Evolutionary conservation across 1,140 invertebrate species (phyloP).

Genomic region (Neodiprion lecontei): DNA sequence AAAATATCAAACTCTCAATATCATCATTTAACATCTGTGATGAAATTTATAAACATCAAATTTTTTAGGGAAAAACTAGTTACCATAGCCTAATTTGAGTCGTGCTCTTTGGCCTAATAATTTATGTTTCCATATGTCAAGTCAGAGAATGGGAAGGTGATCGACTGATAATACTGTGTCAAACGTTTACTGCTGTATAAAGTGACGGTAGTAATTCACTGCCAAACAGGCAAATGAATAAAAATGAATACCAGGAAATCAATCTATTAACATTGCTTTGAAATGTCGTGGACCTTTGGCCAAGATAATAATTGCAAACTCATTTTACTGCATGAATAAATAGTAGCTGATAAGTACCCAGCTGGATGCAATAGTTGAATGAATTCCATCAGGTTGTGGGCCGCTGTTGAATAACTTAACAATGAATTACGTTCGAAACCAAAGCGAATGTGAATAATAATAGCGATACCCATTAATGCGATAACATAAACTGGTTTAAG

Average conservation of each 20-base stretch:
- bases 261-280: background rate
- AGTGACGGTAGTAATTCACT: background rate
- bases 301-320: background rate
- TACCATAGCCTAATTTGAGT: too few relatives aligned
- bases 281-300: background rate
- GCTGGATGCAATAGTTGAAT: background rate
- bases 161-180: background rate
- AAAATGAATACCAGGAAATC: background rate
- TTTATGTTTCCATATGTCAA: too few relatives aligned
- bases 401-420: background rate
- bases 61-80: conserved; percentile 24
- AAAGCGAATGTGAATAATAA: too few relatives aligned
- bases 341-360: background rate
- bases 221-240: background rate
- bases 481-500: background rate
- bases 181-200: background rate
- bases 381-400: background rate
- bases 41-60: conserved; percentile 10
- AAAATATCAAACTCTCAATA: too few relatives aligned
- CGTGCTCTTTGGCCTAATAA: too few relatives aligned
- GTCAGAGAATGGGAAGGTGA: too few relatives aligned
- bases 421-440: too few relatives aligned
- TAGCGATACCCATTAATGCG: background rate
- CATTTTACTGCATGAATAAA: background rate
- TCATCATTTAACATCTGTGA: too few relatives aligned